Evolutionary conservation across 2,113 vertebrate genomes (phyloP).

Genomic region (Lepus timidus): DNA sequence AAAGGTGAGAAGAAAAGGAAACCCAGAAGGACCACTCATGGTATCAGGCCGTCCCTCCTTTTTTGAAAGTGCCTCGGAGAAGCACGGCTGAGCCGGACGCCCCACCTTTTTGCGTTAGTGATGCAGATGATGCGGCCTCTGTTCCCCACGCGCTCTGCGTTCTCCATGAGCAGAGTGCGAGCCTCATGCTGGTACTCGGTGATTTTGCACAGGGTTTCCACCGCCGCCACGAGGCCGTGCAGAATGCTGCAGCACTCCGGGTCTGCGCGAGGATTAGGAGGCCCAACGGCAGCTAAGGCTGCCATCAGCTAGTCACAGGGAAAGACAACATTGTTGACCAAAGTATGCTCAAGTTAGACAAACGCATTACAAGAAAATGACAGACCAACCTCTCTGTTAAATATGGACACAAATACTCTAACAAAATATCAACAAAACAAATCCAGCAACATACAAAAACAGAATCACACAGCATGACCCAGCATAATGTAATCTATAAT

Average conservation of each 20-base stretch:
- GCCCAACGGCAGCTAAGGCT: conserved; percentile 95
- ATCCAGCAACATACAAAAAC: conserved; percentile 6
- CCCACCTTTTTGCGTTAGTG: conserved; percentile 97
- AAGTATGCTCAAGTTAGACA: neutral
- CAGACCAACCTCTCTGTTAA: neutral
- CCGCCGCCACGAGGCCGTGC: conserved; percentile 96
- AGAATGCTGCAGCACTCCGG: conserved; percentile 98
- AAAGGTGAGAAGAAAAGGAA: neutral
- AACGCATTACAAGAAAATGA: conserved; percentile 36
- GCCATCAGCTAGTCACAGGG: conserved; percentile 92
- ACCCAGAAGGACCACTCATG: neutral
- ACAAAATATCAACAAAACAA: conserved; percentile 11
- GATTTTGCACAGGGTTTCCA: conserved; percentile 97
- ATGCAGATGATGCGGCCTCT: conserved; percentile 97
- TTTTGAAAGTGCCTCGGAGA: neutral
- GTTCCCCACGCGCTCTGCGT: conserved; percentile 96
- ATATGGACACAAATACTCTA: neutral
- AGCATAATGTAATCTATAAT: neutral
- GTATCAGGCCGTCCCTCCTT: neutral
- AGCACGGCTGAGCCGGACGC: neutral
- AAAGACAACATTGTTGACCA: conserved; percentile 8
- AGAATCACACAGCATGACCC: neutral
- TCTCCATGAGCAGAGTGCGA: conserved; percentile 94
- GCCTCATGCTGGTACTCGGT: conserved; percentile 96
- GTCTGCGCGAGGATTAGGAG: conserved; percentile 96